Conservation (phyloP, 64 coral and sea anemone genomes). For the Stylophora pistillata region DNA sequence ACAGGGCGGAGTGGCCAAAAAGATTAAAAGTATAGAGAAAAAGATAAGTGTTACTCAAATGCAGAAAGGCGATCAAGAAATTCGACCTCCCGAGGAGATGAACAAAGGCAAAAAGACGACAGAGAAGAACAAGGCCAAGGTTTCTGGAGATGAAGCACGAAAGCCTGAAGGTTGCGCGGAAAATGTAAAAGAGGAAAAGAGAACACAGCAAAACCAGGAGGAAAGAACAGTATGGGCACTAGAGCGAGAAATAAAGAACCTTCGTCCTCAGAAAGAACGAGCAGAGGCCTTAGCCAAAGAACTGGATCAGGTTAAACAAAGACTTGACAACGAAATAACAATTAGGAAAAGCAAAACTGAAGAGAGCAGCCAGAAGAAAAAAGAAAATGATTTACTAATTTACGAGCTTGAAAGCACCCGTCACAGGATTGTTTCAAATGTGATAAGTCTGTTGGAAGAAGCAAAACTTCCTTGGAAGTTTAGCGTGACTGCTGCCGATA, state of each 20-base stretch:
- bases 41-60: slow-evolving; percentile 27
- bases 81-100: not conserved
- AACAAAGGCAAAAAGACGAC: not conserved
- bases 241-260: not conserved
- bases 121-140: not conserved
- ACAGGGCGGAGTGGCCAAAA: not conserved
- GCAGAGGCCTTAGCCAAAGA: slow-evolving; percentile 7
- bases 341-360: not conserved
- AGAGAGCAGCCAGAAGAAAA: slow-evolving; percentile 26
- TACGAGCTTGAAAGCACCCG: slow-evolving; percentile 35
- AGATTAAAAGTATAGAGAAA: not conserved
- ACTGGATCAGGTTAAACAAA: slow-evolving; percentile 11
- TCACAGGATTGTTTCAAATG: slow-evolving; percentile 46
- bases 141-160: slow-evolving; percentile 8
- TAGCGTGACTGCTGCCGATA: not conserved
- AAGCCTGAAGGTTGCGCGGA: not conserved
- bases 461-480: slow-evolving; percentile 9
- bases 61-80: slow-evolving; percentile 1
- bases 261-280: not conserved
- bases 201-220: not conserved
- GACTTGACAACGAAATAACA: slow-evolving; percentile 7
- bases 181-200: not conserved
- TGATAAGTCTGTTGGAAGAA: slow-evolving; percentile 61
- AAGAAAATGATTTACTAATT: slow-evolving; percentile 17
- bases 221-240: not conserved